phyloP scores from a whole-genome alignment of 2,113 vertebrate genomes.

The Chascanopsetta lugubris region DNA sequence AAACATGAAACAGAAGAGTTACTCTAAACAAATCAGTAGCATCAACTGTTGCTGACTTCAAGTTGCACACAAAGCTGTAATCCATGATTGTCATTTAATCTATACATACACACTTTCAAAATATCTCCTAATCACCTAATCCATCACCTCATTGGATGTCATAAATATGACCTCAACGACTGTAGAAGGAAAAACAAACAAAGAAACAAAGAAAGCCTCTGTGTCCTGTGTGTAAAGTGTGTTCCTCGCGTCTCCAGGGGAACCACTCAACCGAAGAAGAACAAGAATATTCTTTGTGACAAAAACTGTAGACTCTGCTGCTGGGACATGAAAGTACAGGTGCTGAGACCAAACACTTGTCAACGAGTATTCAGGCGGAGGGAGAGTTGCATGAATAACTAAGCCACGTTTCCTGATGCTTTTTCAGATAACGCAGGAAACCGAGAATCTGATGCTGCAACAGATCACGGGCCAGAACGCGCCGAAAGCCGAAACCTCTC shows the following conservation, averaged over 20 bases:
- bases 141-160: too few relatives aligned
- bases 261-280: constrained; percentile 56
- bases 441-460: constrained; percentile 72
- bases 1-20: too few relatives aligned
- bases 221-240: background rate
- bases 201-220: too few relatives aligned
- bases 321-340: constrained; percentile 81
- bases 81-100: background rate
- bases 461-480: constrained; percentile 64
- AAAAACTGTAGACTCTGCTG: constrained; percentile 78
- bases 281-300: constrained; percentile 71
- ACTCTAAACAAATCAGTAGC: too few relatives aligned
- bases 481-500: background rate
- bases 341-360: constrained; percentile 15
- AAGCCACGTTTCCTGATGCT: background rate
- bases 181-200: too few relatives aligned
- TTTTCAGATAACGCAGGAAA: constrained; percentile 77
- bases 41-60: background rate
- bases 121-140: too few relatives aligned
- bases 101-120: background rate
- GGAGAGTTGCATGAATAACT: background rate
- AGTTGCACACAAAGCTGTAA: too few relatives aligned
- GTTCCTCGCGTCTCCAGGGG: constrained; percentile 44
- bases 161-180: too few relatives aligned
- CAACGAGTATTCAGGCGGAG: background rate